These are phyloP conservation scores for Alaudala cheleensis DNA, from an alignment of 2,113 vertebrate genomes.

Conservation along the genomic window DNA sequence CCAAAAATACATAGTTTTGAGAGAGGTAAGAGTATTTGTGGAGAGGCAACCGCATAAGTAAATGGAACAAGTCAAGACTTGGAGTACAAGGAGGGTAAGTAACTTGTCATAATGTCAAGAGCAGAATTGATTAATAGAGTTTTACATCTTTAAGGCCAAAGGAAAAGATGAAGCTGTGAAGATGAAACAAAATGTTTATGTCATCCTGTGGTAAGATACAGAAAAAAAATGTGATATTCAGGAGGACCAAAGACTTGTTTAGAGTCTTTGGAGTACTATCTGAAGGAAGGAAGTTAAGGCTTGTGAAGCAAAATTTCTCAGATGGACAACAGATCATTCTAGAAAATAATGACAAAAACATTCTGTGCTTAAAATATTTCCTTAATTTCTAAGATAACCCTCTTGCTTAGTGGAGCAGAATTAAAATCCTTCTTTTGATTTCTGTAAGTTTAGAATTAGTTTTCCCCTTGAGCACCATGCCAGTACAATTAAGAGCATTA, in stretches of 20 bases:
- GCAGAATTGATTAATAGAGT: background rate
- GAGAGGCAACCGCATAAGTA: background rate
- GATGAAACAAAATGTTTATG: background rate
- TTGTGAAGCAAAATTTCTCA: background rate
- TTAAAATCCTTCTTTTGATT: background rate
- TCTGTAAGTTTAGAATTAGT: background rate
- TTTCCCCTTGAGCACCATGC: background rate
- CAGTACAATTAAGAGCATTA: background rate
- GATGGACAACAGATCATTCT: background rate
- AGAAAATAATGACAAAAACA: background rate
- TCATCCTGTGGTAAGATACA: background rate
- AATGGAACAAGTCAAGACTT: background rate
- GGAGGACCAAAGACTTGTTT: background rate
- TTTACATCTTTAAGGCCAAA: background rate
- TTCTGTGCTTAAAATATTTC: background rate
- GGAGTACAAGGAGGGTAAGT: background rate
- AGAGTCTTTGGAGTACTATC: background rate
- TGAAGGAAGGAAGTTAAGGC: background rate
- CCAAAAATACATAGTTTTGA: background rate
- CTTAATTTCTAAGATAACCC: background rate
- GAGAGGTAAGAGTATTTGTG: background rate
- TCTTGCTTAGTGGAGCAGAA: background rate
- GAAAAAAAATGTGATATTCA: background rate
- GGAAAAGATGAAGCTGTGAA: background rate
- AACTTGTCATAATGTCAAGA: background rate